Evolutionary conservation across 2,888 invertebrate genomes (phyloP).

Genomic region (Patella ulyssiponensis): DNA sequence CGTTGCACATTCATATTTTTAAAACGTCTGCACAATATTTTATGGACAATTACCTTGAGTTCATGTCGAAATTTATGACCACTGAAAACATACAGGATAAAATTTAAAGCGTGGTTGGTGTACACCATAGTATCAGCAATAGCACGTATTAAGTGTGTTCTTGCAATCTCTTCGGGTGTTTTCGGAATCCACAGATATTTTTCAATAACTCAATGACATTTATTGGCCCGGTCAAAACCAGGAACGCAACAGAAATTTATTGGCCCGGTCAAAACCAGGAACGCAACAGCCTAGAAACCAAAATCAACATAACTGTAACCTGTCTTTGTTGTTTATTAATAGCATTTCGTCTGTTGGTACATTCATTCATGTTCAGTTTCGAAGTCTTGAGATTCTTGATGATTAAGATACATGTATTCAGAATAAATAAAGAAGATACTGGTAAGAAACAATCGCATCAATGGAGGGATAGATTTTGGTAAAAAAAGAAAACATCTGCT

Average conservation of each 20-base stretch:
- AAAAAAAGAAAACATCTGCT: slow-evolving; percentile 24
- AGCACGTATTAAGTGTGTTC: slow-evolving; percentile 22
- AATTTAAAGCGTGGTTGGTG: slow-evolving; percentile 26
- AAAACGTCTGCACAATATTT: too few relatives aligned
- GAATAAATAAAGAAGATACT: slow-evolving; percentile 24
- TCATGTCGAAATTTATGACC: too few relatives aligned
- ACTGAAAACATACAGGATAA: not conserved
- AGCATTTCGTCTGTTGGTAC: too few relatives aligned
- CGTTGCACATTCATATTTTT: too few relatives aligned
- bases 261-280: slow-evolving; percentile 32
- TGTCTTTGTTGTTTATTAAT: not conserved
- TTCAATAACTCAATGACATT: too few relatives aligned
- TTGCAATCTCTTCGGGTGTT: slow-evolving; percentile 21
- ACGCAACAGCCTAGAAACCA: slow-evolving; percentile 38
- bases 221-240: too few relatives aligned
- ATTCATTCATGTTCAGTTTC: not conserved
- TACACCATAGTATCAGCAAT: slow-evolving; percentile 37
- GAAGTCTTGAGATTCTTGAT: slow-evolving; percentile 22
- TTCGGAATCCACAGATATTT: slow-evolving; percentile 24
- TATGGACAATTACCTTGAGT: too few relatives aligned
- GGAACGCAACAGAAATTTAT: too few relatives aligned
- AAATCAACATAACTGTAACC: slow-evolving; percentile 33
- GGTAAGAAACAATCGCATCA: slow-evolving; percentile 35
- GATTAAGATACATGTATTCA: slow-evolving; percentile 35
- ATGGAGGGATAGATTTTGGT: slow-evolving; percentile 33